Percentiles rank a stretch among this genome's conserved stretches.
Evolutionary conservation across 2,888 invertebrate species (phyloP).

Genomic region (Melangyna quadrimaculata): DNA sequence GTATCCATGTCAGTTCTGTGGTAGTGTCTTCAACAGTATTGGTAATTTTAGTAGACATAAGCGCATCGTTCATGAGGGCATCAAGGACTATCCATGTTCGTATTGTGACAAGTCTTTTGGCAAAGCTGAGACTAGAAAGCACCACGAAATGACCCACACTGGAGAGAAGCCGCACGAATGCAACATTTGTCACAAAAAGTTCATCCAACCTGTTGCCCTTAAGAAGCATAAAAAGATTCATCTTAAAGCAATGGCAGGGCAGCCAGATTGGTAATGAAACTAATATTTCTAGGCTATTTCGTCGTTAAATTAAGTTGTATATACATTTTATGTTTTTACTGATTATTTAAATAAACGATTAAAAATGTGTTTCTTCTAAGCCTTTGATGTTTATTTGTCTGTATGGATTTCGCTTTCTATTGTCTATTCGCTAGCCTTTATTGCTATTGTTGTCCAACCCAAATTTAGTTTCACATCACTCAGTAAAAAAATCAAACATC

Average conservation of each 20-base stretch:
- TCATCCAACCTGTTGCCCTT: slow-evolving; percentile 78
- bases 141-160: slow-evolving; percentile 80
- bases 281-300: not conserved
- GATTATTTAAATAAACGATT: not conserved
- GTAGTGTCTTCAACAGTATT: slow-evolving; percentile 78
- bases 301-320: not conserved
- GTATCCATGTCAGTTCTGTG: slow-evolving; percentile 78
- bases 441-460: no score
- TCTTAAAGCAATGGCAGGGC: slow-evolving; percentile 68
- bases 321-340: not conserved
- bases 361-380: not conserved
- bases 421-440: no score
- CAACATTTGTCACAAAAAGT: slow-evolving; percentile 77
- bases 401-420: no score
- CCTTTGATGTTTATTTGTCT: no score
- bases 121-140: slow-evolving; percentile 73
- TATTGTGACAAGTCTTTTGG: slow-evolving; percentile 78
- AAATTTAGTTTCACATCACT: no score
- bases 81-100: slow-evolving; percentile 79
- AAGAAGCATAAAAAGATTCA: slow-evolving; percentile 79
- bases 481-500: no score
- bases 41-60: slow-evolving; percentile 79
- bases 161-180: slow-evolving; percentile 80
- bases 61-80: slow-evolving; percentile 79
- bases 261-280: not conserved